Conservation (phyloP, 1,140 invertebrate species). For the Danaus melanippus region DNA sequence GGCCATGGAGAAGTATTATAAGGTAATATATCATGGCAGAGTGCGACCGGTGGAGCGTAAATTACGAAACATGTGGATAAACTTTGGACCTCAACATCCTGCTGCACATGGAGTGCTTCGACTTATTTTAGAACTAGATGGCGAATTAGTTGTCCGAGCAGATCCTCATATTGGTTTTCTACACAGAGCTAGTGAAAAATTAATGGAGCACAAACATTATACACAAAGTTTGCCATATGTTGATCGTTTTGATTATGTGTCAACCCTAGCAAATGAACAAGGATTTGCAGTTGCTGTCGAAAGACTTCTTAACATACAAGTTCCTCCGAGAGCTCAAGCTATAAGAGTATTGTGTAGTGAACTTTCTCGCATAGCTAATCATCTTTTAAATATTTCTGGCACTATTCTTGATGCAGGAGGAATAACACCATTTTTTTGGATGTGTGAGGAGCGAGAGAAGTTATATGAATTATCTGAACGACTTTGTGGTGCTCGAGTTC, state of each 20-base stretch:
- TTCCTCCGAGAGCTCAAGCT: constrained; percentile 94
- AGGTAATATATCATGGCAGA: constrained; percentile 38
- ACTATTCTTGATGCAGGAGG: constrained; percentile 95
- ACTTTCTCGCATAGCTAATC: constrained; percentile 92
- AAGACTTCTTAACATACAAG: constrained; percentile 96
- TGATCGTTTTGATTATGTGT: constrained; percentile 98
- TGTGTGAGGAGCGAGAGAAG: constrained; percentile 99
- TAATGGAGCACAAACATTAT: constrained; percentile 99
- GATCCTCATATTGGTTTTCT: constrained; percentile 98
- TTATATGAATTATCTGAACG: constrained; percentile 98
- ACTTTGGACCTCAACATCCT: constrained; percentile 99
- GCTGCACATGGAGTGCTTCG: constrained; percentile 99
- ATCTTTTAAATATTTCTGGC: constrained; percentile 93
- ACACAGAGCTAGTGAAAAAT: constrained; percentile 96
- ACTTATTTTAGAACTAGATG: constrained; percentile 93
- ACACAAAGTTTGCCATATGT: constrained; percentile 97
- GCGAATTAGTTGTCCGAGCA: constrained; percentile 89
- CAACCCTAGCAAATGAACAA: constrained; percentile 99
- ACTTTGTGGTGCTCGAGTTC: constrained; percentile 95
- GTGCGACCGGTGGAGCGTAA: constrained; percentile 74
- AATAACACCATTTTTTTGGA: constrained; percentile 98
- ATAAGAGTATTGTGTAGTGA: constrained; percentile 93
- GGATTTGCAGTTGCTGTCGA: constrained; percentile 96
- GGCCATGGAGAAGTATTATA: constrained; percentile 43
- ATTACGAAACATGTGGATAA: constrained; percentile 88